Evolutionary conservation across 2,888 invertebrate species (phyloP).

Genomic region (Plusia festucae): DNA sequence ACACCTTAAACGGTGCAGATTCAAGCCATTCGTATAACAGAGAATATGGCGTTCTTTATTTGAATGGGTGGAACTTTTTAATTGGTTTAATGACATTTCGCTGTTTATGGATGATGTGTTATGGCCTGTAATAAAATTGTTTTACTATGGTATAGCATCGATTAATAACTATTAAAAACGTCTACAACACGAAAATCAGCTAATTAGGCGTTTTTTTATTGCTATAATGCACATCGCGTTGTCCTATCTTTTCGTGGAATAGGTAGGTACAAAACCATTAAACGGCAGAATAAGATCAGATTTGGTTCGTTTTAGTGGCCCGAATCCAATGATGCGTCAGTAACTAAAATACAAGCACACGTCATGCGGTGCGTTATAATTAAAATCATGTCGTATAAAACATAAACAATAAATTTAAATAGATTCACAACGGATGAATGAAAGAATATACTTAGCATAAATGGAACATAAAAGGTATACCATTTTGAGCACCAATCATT

Average conservation of each 20-base stretch:
- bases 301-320: conserved; percentile 40
- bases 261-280: conserved; percentile 22
- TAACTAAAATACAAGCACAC: conserved; percentile 46
- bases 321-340: conserved; percentile 53
- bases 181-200: not conserved
- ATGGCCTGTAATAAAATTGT: conserved; percentile 11
- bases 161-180: no score
- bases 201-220: not conserved
- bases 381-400: conserved; percentile 40
- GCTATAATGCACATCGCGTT: not conserved
- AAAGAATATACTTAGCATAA: not conserved
- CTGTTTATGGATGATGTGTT: not conserved
- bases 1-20: conserved; percentile 38
- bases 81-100: conserved; percentile 3
- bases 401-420: conserved; percentile 30
- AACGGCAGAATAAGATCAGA: conserved; percentile 32
- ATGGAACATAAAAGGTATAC: no score
- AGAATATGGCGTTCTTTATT: conserved; percentile 30
- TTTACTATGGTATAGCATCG: not conserved
- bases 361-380: conserved; percentile 48
- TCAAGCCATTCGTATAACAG: conserved; percentile 28
- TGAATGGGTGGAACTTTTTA: conserved; percentile 29
- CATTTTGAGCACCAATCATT: no score
- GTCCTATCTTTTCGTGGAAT: not conserved
- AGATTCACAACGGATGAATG: conserved; percentile 14